Percentiles rank a stretch among this genome's conserved stretches.
Evolutionary conservation across 2,113 vertebrate species (phyloP).

Genomic region (Bufo bufo): DNA sequence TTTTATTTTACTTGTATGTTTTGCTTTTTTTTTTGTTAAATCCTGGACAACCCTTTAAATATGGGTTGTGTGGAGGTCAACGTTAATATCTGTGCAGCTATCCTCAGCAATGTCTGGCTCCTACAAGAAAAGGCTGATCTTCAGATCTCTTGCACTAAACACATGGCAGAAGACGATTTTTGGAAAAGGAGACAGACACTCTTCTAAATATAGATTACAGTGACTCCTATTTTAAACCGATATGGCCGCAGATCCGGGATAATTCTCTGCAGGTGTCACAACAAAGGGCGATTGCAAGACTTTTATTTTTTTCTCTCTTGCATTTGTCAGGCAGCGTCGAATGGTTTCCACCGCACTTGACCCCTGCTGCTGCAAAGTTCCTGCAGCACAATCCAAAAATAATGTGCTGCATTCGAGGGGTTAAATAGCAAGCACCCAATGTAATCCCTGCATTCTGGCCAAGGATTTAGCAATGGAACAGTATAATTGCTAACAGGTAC

Average conservation of each 20-base stretch:
- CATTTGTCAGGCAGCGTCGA: background rate
- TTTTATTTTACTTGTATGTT: too few relatives aligned
- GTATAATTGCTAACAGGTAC: constrained; percentile 59
- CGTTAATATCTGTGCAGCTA: background rate
- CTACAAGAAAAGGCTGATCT: background rate
- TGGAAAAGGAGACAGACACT: background rate
- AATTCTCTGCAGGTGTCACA: constrained; percentile 24
- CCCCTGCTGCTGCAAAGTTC: background rate
- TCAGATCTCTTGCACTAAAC: constrained; percentile 3
- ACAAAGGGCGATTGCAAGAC: background rate
- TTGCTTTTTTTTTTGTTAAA: too few relatives aligned
- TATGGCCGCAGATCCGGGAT: background rate
- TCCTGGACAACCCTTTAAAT: too few relatives aligned
- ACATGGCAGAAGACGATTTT: constrained; percentile 8
- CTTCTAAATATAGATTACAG: constrained; percentile 35
- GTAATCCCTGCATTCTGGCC: constrained; percentile 56
- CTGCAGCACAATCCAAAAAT: background rate
- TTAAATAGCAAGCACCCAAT: constrained; percentile 55
- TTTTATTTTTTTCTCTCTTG: background rate
- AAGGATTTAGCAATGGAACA: constrained; percentile 59
- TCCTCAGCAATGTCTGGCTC: background rate
- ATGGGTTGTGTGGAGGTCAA: too few relatives aligned
- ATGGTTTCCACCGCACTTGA: background rate
- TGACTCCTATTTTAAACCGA: background rate
- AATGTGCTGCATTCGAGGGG: background rate